Percentiles rank a stretch among this genome's conserved stretches.
These are phyloP conservation scores for Chaetodon auriga DNA, from an alignment of 2,113 vertebrate species.

Conservation along the genomic window DNA sequence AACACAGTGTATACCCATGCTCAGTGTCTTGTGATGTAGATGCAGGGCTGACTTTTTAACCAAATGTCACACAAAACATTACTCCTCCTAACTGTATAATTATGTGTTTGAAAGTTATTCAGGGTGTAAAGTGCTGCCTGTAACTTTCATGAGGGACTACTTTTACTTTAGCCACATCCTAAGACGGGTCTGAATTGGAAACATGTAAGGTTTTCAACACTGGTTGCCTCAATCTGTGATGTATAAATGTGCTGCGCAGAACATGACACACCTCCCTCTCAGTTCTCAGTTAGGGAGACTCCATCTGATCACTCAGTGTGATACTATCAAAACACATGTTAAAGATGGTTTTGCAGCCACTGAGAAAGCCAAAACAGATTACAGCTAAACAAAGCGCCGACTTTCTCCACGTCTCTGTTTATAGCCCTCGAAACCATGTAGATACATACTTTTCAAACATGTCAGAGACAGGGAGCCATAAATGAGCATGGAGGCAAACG, in stretches of 20 bases:
- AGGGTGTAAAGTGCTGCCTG: conserved; percentile 45
- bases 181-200: conserved; percentile 47
- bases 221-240: neutral
- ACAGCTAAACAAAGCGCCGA: conserved; percentile 66
- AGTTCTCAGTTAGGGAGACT: conserved; percentile 1
- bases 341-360: conserved; percentile 51
- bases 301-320: conserved; percentile 34
- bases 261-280: conserved; percentile 30
- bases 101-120: conserved; percentile 50
- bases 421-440: conserved; percentile 74
- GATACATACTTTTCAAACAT: conserved; percentile 83
- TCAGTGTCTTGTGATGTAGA: conserved; percentile 44
- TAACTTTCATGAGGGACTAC: conserved; percentile 43
- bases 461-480: conserved; percentile 73
- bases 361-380: conserved; percentile 62
- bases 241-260: neutral
- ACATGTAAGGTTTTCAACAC: conserved; percentile 50
- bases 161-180: conserved; percentile 50
- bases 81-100: conserved; percentile 62
- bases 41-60: conserved; percentile 54
- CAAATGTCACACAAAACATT: conserved; percentile 64
- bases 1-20: conserved; percentile 45
- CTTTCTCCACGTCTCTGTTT: conserved; percentile 74
- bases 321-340: conserved; percentile 62
- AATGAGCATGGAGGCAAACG: conserved; percentile 67